Evolutionary conservation across 2,113 vertebrate genomes (phyloP).

Genomic region (Clarias macrocephalus): DNA sequence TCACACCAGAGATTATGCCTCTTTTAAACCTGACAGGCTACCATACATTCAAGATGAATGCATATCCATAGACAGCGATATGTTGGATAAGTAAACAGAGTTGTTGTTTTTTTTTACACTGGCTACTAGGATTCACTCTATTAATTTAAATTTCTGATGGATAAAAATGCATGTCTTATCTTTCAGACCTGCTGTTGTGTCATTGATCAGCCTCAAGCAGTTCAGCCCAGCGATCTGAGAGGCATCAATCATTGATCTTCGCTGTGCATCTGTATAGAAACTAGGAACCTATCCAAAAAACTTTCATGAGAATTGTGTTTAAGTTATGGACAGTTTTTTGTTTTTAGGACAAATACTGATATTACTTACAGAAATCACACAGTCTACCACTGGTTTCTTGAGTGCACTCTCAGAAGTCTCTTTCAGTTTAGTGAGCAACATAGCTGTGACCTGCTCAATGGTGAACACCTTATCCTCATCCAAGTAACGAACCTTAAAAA

Average conservation of each 20-base stretch:
- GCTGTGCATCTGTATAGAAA: slow-evolving; percentile 92
- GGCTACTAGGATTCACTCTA: not conserved
- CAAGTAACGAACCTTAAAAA: slow-evolving; percentile 85
- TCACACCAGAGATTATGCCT: not conserved
- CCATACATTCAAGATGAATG: not conserved
- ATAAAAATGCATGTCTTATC: not conserved
- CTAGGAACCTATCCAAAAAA: slow-evolving; percentile 80
- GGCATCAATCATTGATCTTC: slow-evolving; percentile 89
- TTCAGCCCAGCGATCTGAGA: slow-evolving; percentile 91
- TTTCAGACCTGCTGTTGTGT: slow-evolving; percentile 88
- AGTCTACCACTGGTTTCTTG: slow-evolving; percentile 95
- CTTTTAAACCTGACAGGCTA: not conserved
- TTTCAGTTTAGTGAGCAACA: slow-evolving; percentile 92
- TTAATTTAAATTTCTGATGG: not conserved
- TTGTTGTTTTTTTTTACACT: not conserved
- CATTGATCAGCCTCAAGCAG: slow-evolving; percentile 92
- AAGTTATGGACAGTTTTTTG: not conserved
- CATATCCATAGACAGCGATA: not conserved
- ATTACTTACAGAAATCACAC: slow-evolving; percentile 89
- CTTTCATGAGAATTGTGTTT: not conserved
- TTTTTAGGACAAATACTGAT: not conserved
- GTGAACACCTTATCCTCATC: slow-evolving; percentile 92
- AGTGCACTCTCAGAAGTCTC: slow-evolving; percentile 91
- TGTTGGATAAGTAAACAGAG: not conserved
- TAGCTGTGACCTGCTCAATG: slow-evolving; percentile 89